Evolutionary conservation across 2,888 invertebrate genomes (phyloP).

Genomic region (Argyra leucocephala): DNA sequence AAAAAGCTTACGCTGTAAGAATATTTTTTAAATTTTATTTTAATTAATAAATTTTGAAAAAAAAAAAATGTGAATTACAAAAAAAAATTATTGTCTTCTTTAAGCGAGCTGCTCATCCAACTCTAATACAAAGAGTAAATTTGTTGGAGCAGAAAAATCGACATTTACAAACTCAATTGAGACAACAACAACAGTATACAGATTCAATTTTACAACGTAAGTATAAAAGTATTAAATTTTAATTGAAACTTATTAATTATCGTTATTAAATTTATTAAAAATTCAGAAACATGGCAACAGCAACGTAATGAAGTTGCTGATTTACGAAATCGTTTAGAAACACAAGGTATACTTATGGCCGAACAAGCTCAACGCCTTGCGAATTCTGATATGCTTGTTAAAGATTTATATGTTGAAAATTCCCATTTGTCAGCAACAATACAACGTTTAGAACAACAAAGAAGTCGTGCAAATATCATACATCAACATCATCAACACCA

Average conservation of each 20-base stretch:
- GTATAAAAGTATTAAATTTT: slow-evolving; percentile 33
- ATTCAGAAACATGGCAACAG: slow-evolving; percentile 42
- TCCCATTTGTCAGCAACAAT: slow-evolving; percentile 60
- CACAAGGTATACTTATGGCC: slow-evolving; percentile 44
- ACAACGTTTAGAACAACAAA: slow-evolving; percentile 41
- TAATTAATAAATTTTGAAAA: neutral
- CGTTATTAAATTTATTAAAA: slow-evolving; percentile 13
- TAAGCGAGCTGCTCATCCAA: slow-evolving; percentile 42
- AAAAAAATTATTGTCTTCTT: neutral
- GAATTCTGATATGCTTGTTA: slow-evolving; percentile 64
- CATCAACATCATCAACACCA: slow-evolving; percentile 38
- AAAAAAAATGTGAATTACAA: neutral
- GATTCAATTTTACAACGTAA: slow-evolving; percentile 55
- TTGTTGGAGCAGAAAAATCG: slow-evolving; percentile 54
- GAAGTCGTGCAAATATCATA: slow-evolving; percentile 37
- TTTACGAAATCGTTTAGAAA: slow-evolving; percentile 46
- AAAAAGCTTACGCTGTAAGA: slow-evolving; percentile 43
- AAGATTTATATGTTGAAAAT: slow-evolving; percentile 78
- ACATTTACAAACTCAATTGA: slow-evolving; percentile 52
- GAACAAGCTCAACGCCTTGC: slow-evolving; percentile 58
- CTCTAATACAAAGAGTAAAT: slow-evolving; percentile 41
- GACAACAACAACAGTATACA: slow-evolving; percentile 56
- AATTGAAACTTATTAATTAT: slow-evolving; percentile 11
- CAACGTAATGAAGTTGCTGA: slow-evolving; percentile 43
- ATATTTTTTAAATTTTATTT: slow-evolving; percentile 8